These are phyloP conservation scores for Phoxinus dragarum DNA, from an alignment of 2,797 vertebrate species.

Conservation along the genomic window DNA sequence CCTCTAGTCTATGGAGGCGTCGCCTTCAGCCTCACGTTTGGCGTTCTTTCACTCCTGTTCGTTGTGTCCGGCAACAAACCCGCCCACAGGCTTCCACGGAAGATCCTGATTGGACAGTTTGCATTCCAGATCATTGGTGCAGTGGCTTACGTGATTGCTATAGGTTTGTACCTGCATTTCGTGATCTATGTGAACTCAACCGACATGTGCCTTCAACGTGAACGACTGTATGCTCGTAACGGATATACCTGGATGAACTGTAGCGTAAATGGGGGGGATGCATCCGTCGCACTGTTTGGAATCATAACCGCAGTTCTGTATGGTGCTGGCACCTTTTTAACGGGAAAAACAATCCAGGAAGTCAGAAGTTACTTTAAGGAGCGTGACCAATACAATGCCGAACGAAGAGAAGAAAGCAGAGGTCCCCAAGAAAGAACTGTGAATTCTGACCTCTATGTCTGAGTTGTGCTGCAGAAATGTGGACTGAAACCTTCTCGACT, in stretches of 20 bases:
- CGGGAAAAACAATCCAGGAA: conserved; percentile 72
- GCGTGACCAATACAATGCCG: conserved; percentile 7
- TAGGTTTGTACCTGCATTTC: conserved; percentile 88
- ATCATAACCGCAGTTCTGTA: conserved; percentile 86
- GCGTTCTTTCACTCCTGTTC: conserved; percentile 82
- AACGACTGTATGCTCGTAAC: conserved; percentile 83
- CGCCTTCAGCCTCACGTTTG: conserved; percentile 78
- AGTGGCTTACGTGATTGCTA: conserved; percentile 77
- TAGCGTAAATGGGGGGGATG: conserved; percentile 85
- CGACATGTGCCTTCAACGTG: conserved; percentile 82
- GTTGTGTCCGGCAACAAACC: conserved; percentile 82
- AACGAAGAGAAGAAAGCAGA: conserved; percentile 41
- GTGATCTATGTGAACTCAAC: conserved; percentile 86
- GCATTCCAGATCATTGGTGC: conserved; percentile 82
- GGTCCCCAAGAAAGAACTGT: conserved; percentile 6
- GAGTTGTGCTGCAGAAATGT: not conserved
- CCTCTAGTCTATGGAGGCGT: conserved; percentile 86
- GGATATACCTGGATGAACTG: conserved; percentile 97
- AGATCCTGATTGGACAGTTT: conserved; percentile 79
- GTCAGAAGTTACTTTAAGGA: conserved; percentile 70
- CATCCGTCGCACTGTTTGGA: conserved; percentile 87
- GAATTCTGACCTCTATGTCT: conserved; percentile 51
- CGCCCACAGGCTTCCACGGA: conserved; percentile 71
- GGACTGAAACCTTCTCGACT: not conserved
- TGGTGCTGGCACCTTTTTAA: conserved; percentile 75